A percentile compares a stretch with the other conserved stretches of the same genome.
phyloP scores from a whole-genome alignment of 2,797 vertebrate genomes.

The Orientallactaga sibirica region DNA sequence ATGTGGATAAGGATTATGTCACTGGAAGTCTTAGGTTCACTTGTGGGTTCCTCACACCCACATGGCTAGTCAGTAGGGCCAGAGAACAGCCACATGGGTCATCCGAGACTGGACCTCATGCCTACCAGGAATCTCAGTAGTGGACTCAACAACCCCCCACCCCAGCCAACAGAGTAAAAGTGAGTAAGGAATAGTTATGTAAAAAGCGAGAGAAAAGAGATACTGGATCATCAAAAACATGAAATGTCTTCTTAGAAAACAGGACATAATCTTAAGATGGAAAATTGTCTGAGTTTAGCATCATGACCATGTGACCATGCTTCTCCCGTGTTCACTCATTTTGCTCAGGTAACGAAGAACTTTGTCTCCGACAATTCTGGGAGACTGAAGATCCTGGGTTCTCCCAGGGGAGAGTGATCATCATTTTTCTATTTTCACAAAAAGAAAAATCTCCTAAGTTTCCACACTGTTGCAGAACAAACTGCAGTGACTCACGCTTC shows the following conservation, averaged over 20 bases:
- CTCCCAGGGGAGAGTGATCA: neutral
- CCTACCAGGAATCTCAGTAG: neutral
- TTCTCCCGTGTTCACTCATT: neutral
- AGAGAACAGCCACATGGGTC: neutral
- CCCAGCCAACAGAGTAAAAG: neutral
- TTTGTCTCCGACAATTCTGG: neutral
- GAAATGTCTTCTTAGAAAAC: neutral
- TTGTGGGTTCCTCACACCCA: neutral
- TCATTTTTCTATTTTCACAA: constrained; percentile 61
- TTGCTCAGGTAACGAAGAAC: neutral
- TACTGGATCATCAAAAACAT: neutral
- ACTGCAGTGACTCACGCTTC: constrained; percentile 69
- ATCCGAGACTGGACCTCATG: neutral
- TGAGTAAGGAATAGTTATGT: neutral
- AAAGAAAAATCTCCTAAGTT: neutral
- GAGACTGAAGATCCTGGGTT: neutral
- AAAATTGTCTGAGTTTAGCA: neutral
- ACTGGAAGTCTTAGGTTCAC: neutral
- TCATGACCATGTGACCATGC: neutral
- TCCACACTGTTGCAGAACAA: constrained; percentile 62
- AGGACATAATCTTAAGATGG: neutral
- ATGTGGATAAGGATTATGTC: neutral
- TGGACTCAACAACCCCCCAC: no score
- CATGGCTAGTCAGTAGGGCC: fast-evolving
- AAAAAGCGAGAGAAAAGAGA: neutral